Evolutionary conservation across 2,888 invertebrate genomes (phyloP).

Genomic region (Nasonia oneida): DNA sequence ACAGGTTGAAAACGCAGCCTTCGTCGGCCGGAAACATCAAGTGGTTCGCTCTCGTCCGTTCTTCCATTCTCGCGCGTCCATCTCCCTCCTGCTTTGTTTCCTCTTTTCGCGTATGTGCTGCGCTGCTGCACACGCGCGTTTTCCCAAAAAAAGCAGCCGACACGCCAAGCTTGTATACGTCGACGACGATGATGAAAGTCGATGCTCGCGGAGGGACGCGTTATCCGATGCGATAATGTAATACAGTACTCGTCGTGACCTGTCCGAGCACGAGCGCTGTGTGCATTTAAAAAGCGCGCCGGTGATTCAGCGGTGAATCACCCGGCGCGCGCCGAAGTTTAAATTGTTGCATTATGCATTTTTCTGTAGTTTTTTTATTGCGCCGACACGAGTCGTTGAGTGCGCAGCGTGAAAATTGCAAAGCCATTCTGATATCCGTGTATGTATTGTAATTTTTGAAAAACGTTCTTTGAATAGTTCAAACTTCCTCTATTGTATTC

Average conservation of each 20-base stretch:
- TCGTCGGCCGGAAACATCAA: conserved; percentile 45
- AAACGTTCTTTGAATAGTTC: no score
- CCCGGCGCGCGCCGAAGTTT: conserved; percentile 9
- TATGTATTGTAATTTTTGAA: no score
- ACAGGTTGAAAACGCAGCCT: conserved; percentile 49
- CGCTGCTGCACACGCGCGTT: neutral
- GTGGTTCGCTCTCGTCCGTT: conserved; percentile 47
- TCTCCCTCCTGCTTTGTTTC: conserved; percentile 1
- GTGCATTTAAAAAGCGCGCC: conserved; percentile 14
- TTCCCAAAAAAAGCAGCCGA: no score
- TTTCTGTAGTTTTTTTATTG: neutral
- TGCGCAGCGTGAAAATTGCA: no score
- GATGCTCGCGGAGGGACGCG: neutral
- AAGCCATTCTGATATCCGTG: no score
- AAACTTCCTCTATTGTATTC: neutral
- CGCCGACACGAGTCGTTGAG: neutral
- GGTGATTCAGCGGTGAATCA: conserved; percentile 48
- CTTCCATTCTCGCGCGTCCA: conserved; percentile 17
- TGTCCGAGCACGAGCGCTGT: neutral
- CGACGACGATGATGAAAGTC: no score
- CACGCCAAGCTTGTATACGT: no score
- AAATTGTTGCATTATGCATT: conserved; percentile 17
- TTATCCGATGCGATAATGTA: neutral
- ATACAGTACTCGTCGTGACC: neutral
- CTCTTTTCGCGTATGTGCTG: neutral